Evolutionary conservation across 2,888 invertebrate species (phyloP).

Genomic region (Drosophila maculinotata): DNA sequence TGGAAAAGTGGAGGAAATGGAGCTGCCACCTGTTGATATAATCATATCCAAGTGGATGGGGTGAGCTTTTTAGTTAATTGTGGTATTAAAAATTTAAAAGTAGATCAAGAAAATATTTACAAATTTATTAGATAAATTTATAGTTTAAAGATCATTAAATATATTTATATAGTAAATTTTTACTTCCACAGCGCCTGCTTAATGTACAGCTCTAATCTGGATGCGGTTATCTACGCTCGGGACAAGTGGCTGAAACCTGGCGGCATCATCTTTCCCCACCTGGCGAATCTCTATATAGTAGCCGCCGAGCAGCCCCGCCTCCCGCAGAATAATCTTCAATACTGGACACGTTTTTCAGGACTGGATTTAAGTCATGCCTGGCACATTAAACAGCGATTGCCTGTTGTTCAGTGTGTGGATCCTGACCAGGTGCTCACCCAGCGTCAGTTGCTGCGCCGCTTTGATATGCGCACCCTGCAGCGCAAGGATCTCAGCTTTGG

Average conservation of each 20-base stretch:
- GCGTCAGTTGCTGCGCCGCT: constrained; percentile 23
- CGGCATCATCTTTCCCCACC: constrained; percentile 47
- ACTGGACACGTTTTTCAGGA: constrained; percentile 35
- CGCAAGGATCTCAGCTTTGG: constrained; percentile 40
- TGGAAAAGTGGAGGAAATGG: constrained; percentile 30
- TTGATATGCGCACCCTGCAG: constrained; percentile 37
- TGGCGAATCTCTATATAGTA: constrained; percentile 42
- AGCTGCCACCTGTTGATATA: constrained; percentile 46
- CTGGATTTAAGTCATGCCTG: constrained; percentile 32
- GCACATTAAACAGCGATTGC: constrained; percentile 15
- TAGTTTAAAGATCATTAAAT: too few species aligned
- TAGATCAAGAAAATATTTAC: too few species aligned
- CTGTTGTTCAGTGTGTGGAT: constrained; percentile 17
- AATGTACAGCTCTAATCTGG: constrained; percentile 42
- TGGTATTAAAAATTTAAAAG: too few species aligned
- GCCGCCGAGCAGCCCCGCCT: constrained; percentile 10
- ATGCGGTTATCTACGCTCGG: constrained; percentile 48
- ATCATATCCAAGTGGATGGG: constrained; percentile 64
- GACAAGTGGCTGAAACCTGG: constrained; percentile 49
- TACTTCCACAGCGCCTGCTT: constrained; percentile 42
- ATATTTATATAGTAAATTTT: too few species aligned
- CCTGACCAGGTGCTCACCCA: constrained; percentile 24
- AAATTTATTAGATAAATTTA: too few species aligned
- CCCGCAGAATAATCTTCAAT: neutral
- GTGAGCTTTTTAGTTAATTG: too few species aligned